Percentiles rank a stretch among this genome's conserved stretches.
Conservation (phyloP, 2,797 vertebrate species). For the Syndactyla subalaris region DNA sequence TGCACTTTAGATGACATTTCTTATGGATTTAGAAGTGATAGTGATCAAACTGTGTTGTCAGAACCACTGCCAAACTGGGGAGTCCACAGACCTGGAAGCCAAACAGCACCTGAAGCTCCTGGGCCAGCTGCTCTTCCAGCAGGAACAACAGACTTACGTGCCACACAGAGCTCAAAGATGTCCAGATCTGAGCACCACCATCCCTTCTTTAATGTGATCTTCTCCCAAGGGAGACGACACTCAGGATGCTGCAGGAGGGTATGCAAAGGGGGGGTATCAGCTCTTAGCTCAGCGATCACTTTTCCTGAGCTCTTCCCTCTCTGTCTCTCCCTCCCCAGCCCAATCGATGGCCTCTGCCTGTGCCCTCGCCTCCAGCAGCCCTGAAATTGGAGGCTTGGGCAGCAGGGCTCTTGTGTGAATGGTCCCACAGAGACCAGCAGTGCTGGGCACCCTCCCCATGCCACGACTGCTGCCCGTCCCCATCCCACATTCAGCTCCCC, state of each 20-base stretch:
- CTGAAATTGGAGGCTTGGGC: not conserved
- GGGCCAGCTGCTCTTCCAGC: not conserved
- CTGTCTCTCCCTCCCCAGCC: not conserved
- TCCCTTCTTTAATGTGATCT: not conserved
- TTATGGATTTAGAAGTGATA: slow-evolving; percentile 11
- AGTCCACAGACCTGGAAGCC: not conserved
- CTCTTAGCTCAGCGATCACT: not conserved
- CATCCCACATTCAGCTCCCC: not conserved
- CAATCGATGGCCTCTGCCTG: not conserved
- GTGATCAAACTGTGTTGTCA: not conserved
- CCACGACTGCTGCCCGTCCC: fast-evolving
- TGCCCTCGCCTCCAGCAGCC: not conserved
- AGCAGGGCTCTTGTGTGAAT: not conserved
- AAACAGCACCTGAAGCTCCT: not conserved
- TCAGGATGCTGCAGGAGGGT: not conserved
- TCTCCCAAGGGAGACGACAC: not conserved
- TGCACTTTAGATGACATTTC: slow-evolving; percentile 57
- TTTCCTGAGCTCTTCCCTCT: not conserved
- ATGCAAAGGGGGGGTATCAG: not conserved
- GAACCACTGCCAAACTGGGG: not conserved
- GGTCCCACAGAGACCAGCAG: not conserved
- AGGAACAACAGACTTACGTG: not conserved
- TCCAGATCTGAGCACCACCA: not conserved
- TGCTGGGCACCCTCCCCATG: fast-evolving
- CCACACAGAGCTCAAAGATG: not conserved